These are phyloP conservation scores for Phorcus lineatus DNA, from an alignment of 2,888 invertebrate species.

Conservation along the genomic window DNA sequence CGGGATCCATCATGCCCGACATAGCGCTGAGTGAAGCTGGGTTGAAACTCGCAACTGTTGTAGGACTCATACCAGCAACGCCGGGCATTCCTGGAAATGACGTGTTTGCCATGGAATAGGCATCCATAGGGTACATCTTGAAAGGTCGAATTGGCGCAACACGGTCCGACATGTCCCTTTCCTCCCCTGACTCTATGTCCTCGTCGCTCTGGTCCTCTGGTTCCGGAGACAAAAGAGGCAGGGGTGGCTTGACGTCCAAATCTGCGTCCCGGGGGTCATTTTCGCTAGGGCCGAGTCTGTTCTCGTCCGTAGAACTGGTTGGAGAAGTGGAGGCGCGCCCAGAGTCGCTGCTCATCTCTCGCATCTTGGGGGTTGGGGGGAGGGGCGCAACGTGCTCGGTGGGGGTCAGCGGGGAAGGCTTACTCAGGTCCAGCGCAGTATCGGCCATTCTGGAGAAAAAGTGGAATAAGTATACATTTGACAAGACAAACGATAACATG, in stretches of 20 bases:
- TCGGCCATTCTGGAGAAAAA: conserved; percentile 47
- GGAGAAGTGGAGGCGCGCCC: conserved; percentile 41
- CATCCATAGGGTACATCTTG: conserved; percentile 63
- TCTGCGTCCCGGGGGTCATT: conserved; percentile 47
- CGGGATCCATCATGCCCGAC: conserved; percentile 23
- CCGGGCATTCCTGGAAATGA: conserved; percentile 43
- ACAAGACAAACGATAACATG: too few relatives aligned
- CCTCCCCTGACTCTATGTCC: not conserved
- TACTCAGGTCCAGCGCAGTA: conserved; percentile 53
- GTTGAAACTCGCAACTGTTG: conserved; percentile 36
- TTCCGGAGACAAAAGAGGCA: conserved; percentile 23
- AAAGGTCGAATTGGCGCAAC: conserved; percentile 47
- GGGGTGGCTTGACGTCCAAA: conserved; percentile 28
- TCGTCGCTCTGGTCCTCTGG: not conserved
- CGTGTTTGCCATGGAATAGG: conserved; percentile 45
- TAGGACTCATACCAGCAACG: conserved; percentile 20
- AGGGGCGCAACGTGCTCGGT: conserved; percentile 34
- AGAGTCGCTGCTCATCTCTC: conserved; percentile 31
- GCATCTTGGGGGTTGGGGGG: not conserved
- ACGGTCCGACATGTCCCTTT: not conserved
- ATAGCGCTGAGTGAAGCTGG: conserved; percentile 51
- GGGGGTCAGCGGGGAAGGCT: conserved; percentile 32
- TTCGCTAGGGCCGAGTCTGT: conserved; percentile 21
- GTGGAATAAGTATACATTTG: not conserved
- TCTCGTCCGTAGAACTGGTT: conserved; percentile 21